These are phyloP conservation scores for Drosophila sordidula DNA, from an alignment of 2,888 invertebrate species.

Conservation along the genomic window DNA sequence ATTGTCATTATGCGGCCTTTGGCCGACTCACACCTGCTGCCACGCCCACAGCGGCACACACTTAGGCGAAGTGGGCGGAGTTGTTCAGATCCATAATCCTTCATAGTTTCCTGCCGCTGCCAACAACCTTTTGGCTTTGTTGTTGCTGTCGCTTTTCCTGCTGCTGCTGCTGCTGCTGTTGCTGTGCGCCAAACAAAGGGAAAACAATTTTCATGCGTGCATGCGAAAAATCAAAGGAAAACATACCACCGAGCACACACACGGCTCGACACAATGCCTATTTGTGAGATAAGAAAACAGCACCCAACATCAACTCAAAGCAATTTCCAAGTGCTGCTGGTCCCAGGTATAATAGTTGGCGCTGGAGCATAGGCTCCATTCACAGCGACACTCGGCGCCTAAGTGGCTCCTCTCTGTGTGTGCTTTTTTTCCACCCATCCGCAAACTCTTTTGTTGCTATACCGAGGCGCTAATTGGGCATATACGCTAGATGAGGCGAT, in stretches of 20 bases:
- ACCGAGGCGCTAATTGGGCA: background rate
- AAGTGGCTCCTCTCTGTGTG: conserved; percentile 65
- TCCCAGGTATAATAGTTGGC: conserved; percentile 38
- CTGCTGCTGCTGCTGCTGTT: conserved; percentile 30
- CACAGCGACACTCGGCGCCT: conserved; percentile 56
- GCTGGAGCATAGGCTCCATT: conserved; percentile 17
- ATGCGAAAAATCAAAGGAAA: conserved; percentile 69
- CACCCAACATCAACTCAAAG: conserved; percentile 56
- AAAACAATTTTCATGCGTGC: conserved; percentile 80
- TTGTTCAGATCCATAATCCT: conserved; percentile 56
- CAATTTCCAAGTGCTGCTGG: conserved; percentile 67
- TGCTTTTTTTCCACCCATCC: conserved; percentile 7
- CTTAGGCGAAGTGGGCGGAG: conserved; percentile 11
- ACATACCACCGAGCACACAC: conserved; percentile 18
- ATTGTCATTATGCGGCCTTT: conserved; percentile 62
- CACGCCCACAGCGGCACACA: conserved; percentile 10
- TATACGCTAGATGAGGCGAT: background rate
- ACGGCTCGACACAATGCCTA: conserved; percentile 66
- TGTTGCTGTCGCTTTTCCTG: conserved; percentile 23
- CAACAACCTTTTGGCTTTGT: conserved; percentile 69
- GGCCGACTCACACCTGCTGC: conserved; percentile 32
- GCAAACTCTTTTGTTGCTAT: conserved; percentile 32
- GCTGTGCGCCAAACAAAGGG: conserved; percentile 64
- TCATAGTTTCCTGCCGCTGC: conserved; percentile 74
- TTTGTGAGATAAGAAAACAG: conserved; percentile 69